Conservation (phyloP, 2,888 invertebrate species). For the Lepeophtheirus nordmannii region DNA sequence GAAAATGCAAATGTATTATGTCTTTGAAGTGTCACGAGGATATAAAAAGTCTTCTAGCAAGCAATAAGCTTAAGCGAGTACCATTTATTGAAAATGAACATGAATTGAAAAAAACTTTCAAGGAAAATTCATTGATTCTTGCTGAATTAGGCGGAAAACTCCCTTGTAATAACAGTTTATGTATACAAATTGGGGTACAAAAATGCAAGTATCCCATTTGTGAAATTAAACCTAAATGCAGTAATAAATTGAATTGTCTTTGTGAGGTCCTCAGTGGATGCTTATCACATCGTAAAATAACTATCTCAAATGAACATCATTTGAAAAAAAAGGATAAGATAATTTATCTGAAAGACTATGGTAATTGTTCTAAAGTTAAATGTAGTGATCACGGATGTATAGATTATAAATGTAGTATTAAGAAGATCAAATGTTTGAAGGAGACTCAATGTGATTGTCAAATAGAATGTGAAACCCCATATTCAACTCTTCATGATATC, state of each 20-base stretch:
- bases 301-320: too few species aligned
- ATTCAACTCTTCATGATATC: not conserved
- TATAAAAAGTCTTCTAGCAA: too few species aligned
- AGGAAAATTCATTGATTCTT: too few species aligned
- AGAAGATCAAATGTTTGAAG: not conserved
- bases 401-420: not conserved
- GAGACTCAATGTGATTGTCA: not conserved
- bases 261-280: not conserved
- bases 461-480: not conserved
- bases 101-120: too few species aligned
- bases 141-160: not conserved
- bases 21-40: too few species aligned
- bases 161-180: not conserved
- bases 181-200: not conserved
- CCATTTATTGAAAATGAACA: too few species aligned
- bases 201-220: not conserved
- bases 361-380: not conserved
- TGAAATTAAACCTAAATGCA: not conserved
- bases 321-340: not conserved
- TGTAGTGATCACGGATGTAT: not conserved
- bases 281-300: too few species aligned
- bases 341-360: not conserved
- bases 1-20: too few species aligned
- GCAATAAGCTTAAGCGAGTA: too few species aligned
- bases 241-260: not conserved